Evolutionary conservation across 2,113 vertebrate species (phyloP).

Genomic region (Eublepharis macularius): DNA sequence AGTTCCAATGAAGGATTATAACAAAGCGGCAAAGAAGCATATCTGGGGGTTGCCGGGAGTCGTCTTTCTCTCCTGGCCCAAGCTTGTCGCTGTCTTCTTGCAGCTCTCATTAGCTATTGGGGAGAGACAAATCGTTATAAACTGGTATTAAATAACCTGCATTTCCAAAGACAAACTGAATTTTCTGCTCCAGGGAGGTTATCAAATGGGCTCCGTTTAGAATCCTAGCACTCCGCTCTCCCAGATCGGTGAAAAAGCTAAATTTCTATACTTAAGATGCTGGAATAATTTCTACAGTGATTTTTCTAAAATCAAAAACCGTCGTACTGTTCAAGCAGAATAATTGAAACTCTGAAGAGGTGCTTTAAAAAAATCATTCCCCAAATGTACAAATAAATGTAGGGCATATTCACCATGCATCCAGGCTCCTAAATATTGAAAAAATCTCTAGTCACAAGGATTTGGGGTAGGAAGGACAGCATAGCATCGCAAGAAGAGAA

Average conservation of each 20-base stretch:
- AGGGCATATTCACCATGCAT: not conserved
- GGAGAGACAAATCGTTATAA: constrained; percentile 52
- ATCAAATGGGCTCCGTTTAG: not conserved
- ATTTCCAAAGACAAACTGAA: constrained; percentile 5
- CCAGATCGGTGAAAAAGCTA: not conserved
- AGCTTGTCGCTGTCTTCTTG: not conserved
- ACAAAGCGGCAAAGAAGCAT: constrained; percentile 74
- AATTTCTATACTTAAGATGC: not conserved
- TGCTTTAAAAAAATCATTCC: not conserved
- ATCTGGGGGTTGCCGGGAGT: constrained; percentile 56
- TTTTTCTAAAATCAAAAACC: not conserved
- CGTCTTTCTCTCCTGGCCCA: constrained; percentile 14
- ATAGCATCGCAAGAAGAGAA: not conserved
- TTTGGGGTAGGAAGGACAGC: not conserved
- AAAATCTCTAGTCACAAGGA: too few species aligned
- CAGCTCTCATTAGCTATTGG: constrained; percentile 1
- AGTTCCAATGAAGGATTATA: constrained; percentile 85
- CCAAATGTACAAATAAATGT: not conserved
- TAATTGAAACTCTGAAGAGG: not conserved
- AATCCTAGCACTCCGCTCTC: not conserved
- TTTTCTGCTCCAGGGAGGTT: not conserved
- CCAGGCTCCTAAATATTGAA: not conserved
- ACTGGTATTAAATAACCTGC: constrained; percentile 10
- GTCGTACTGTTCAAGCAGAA: too few species aligned
- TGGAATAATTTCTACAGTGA: not conserved